phyloP scores from a whole-genome alignment of 2,797 vertebrate genomes.

The Carapus acus region DNA sequence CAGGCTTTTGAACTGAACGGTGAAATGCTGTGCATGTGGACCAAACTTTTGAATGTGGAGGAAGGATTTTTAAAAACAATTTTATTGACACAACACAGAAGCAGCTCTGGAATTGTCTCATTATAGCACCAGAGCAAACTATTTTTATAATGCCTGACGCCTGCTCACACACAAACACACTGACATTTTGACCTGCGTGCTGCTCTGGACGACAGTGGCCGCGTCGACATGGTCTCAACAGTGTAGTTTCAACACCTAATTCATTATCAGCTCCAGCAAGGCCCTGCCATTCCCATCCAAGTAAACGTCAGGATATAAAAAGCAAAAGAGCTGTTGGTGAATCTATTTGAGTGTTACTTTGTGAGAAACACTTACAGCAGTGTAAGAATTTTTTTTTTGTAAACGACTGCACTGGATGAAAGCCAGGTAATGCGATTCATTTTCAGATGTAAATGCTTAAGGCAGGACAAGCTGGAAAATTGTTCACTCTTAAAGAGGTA shows the following conservation, averaged over 20 bases:
- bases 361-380: constrained; percentile 48
- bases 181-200: constrained; percentile 60
- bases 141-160: constrained; percentile 61
- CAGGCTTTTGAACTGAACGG: background rate
- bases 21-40: background rate
- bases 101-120: constrained; percentile 47
- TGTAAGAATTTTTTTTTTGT: constrained; percentile 3
- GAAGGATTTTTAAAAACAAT: constrained; percentile 44
- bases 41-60: background rate
- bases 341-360: constrained; percentile 45
- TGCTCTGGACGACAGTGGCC: constrained; percentile 47
- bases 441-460: background rate
- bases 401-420: background rate
- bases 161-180: constrained; percentile 52
- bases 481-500: background rate
- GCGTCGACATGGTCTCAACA: constrained; percentile 64
- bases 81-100: constrained; percentile 41
- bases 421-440: background rate
- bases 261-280: constrained; percentile 70
- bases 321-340: constrained; percentile 51
- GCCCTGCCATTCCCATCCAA: constrained; percentile 59
- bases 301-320: constrained; percentile 72
- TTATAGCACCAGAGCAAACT: constrained; percentile 60
- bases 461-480: background rate
- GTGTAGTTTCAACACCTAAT: constrained; percentile 74